These are phyloP conservation scores for Gobiocypris rarus DNA, from an alignment of 2,113 vertebrate genomes.

Conservation along the genomic window DNA sequence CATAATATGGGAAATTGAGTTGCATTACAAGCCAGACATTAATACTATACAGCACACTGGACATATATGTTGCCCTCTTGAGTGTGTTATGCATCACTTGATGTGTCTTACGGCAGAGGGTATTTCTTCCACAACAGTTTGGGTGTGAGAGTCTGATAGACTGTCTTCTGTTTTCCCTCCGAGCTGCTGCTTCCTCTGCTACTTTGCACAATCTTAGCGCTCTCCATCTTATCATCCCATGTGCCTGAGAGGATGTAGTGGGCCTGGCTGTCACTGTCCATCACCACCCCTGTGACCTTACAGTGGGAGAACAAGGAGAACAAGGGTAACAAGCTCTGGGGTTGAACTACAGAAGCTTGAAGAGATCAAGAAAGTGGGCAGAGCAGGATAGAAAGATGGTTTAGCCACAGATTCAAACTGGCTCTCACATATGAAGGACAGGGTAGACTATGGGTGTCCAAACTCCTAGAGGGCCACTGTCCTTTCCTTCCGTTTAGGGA, in stretches of 20 bases:
- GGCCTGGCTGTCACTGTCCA: slow-evolving; percentile 82
- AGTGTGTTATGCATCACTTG: too few species aligned
- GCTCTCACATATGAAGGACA: not conserved
- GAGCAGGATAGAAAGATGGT: not conserved
- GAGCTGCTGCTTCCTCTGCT: slow-evolving; percentile 81
- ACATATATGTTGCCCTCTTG: too few species aligned
- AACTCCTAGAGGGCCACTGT: too few species aligned
- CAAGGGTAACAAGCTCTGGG: not conserved
- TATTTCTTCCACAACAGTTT: slow-evolving; percentile 97
- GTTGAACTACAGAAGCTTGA: not conserved
- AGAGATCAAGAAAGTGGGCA: not conserved
- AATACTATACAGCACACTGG: not conserved
- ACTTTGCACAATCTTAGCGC: slow-evolving; percentile 92
- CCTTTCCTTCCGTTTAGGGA: too few species aligned
- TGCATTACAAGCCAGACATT: not conserved
- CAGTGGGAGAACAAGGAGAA: not conserved
- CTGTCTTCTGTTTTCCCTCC: slow-evolving; percentile 93
- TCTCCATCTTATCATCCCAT: slow-evolving; percentile 97
- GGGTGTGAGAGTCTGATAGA: slow-evolving; percentile 92
- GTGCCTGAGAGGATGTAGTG: slow-evolving; percentile 95
- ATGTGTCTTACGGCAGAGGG: slow-evolving; percentile 83
- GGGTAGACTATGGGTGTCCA: too few species aligned
- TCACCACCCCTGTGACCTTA: slow-evolving; percentile 93
- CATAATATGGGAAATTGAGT: too few species aligned
- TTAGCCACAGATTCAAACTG: not conserved